Evolutionary conservation across 2,113 vertebrate genomes (phyloP).

Genomic region (Tragelaphus imberbis): DNA sequence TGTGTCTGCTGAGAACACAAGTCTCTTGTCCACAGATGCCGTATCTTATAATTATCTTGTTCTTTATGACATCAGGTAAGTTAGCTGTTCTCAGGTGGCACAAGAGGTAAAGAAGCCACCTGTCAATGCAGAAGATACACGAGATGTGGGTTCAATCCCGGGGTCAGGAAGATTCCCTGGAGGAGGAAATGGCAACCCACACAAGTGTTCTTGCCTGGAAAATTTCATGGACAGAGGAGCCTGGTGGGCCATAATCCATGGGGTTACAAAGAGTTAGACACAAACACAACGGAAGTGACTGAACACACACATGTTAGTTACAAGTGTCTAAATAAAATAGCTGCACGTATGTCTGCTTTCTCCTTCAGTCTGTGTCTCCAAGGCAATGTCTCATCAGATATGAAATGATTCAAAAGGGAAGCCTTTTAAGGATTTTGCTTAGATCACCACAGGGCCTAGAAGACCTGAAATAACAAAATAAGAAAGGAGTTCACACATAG

Average conservation of each 20-base stretch:
- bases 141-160: background rate
- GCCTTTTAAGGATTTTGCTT: too few species aligned
- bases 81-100: background rate
- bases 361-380: background rate
- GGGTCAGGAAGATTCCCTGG: background rate
- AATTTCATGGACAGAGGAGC: background rate
- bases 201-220: background rate
- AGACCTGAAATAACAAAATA: slow-evolving; percentile 8
- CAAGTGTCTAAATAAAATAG: background rate
- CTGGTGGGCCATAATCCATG: background rate
- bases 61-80: background rate
- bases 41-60: background rate
- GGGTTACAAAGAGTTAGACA: background rate
- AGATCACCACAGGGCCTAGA: background rate
- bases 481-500: background rate
- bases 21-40: background rate
- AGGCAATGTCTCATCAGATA: slow-evolving; percentile 10
- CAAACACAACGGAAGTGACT: background rate
- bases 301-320: background rate
- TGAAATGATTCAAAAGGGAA: slow-evolving; percentile 50
- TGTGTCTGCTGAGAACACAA: background rate
- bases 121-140: background rate
- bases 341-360: background rate
- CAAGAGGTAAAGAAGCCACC: background rate
- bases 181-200: background rate